A percentile compares a stretch with the other conserved stretches of the same genome.
Evolutionary conservation across 2,888 invertebrate species (phyloP).

Genomic region (Ceraclea dissimilis): DNA sequence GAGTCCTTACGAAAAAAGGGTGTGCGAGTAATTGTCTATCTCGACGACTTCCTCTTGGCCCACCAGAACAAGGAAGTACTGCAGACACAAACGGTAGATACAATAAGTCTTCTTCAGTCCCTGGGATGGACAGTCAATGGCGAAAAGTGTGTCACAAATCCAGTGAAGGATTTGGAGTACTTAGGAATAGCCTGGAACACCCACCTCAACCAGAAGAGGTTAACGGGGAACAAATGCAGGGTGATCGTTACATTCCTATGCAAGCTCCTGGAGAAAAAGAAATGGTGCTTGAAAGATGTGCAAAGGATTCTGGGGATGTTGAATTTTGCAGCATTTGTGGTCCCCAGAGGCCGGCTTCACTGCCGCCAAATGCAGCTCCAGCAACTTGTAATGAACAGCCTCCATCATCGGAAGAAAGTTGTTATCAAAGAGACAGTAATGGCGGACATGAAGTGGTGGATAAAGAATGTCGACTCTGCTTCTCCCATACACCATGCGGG

Average conservation of each 20-base stretch:
- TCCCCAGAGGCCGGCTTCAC: conserved; percentile 1
- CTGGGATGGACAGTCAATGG: not conserved
- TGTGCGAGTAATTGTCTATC: not conserved
- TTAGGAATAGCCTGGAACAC: not conserved
- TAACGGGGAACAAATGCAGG: not conserved
- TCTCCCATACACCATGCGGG: not conserved
- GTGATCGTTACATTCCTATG: not conserved
- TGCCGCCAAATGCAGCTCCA: not conserved
- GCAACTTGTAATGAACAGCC: no score
- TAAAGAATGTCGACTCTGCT: no score
- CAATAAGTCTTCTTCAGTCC: not conserved
- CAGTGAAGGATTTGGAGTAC: not conserved
- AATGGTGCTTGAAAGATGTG: not conserved
- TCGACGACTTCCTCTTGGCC: conserved; percentile 11
- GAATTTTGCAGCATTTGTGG: conserved; percentile 1
- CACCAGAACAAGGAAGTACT: not conserved
- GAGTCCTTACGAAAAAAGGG: not conserved
- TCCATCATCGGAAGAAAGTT: no score
- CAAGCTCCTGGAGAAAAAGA: not conserved
- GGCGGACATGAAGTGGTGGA: not conserved
- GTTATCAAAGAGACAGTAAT: not conserved
- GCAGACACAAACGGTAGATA: not conserved
- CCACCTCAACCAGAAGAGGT: not conserved
- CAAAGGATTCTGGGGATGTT: not conserved
- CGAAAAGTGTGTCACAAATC: not conserved